Conservation (phyloP, 2,113 vertebrate species). For the Strix uralensis region DNA sequence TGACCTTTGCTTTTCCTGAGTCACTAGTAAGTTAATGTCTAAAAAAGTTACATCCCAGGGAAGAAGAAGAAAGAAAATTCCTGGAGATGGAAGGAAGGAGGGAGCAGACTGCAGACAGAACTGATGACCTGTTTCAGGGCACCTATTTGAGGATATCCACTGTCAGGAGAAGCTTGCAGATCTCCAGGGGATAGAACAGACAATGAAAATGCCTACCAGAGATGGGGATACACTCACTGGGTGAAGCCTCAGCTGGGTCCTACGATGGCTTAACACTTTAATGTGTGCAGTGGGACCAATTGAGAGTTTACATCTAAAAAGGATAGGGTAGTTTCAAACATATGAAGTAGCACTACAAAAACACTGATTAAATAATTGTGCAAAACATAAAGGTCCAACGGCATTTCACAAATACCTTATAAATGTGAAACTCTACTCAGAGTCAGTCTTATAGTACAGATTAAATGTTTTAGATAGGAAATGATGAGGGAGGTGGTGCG, state of each 20-base stretch:
- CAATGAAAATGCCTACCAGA: not conserved
- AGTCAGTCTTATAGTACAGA: not conserved
- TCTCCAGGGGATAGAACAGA: not conserved
- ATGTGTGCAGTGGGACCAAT: not conserved
- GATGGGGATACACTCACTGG: not conserved
- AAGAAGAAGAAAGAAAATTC: not conserved
- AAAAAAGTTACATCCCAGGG: not conserved
- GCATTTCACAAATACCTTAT: not conserved
- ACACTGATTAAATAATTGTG: not conserved
- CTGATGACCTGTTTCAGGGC: not conserved
- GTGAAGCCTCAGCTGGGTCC: not conserved
- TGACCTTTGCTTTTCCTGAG: not conserved
- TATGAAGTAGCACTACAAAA: not conserved
- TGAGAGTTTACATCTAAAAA: not conserved
- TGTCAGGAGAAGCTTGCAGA: not conserved
- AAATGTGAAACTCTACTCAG: not conserved
- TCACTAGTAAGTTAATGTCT: not conserved
- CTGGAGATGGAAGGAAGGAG: not conserved
- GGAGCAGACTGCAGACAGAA: not conserved
- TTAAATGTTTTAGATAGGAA: not conserved
- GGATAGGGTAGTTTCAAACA: not conserved
- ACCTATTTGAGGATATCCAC: not conserved
- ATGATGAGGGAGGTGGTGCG: not conserved
- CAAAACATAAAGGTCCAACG: not conserved
- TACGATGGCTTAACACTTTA: not conserved